Evolutionary conservation across 2,888 invertebrate genomes (phyloP).

Genomic region (Panopea generosa): DNA sequence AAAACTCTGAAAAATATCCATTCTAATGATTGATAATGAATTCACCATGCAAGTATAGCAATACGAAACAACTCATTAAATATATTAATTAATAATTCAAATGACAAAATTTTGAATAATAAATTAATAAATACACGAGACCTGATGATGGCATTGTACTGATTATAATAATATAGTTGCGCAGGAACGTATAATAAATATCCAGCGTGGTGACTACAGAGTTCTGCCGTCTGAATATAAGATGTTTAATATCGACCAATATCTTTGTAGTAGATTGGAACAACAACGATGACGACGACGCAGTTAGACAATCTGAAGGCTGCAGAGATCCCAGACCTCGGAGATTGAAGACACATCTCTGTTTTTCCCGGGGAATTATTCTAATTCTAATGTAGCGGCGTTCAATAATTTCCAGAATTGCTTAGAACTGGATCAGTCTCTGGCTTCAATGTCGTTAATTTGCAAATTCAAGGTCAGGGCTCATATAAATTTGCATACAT

Average conservation of each 20-base stretch:
- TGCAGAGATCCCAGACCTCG: too few species aligned
- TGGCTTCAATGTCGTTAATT: not conserved
- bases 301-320: too few species aligned
- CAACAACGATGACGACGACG: too few species aligned
- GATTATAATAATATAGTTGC: constrained; percentile 61
- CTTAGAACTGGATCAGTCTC: not conserved
- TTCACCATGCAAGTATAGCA: constrained; percentile 37
- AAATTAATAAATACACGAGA: constrained; percentile 61
- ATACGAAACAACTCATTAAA: constrained; percentile 37
- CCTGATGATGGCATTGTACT: constrained; percentile 29
- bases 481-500: constrained; percentile 1
- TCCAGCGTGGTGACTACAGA: constrained; percentile 30
- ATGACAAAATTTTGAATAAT: constrained; percentile 67
- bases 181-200: constrained; percentile 38
- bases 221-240: too few species aligned
- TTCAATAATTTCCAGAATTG: constrained; percentile 23
- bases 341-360: constrained; percentile 21
- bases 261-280: too few species aligned
- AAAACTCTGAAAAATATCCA: constrained; percentile 30
- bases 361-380: constrained; percentile 17
- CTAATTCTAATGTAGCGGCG: not conserved
- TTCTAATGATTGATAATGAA: constrained; percentile 42
- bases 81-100: constrained; percentile 67
- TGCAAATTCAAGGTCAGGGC: not conserved
- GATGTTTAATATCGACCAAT: too few species aligned